Evolutionary conservation across 2,113 vertebrate genomes (phyloP), one percentile per base, ranked within the genome.

Genomic region (Oryzias melastigma): DNA sequence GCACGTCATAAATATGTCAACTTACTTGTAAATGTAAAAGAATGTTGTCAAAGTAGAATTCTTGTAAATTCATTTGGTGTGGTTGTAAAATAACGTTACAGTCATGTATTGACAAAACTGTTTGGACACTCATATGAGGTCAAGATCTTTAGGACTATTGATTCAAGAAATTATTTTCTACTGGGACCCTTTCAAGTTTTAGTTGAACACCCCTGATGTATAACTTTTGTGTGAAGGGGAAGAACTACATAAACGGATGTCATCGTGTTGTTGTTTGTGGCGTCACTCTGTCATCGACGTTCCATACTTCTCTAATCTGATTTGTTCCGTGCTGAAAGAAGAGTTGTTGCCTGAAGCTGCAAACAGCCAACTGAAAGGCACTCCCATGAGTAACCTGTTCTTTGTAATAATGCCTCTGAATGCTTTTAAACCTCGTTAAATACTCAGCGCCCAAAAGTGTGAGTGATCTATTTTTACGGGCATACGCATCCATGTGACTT

Each of bases 401-500:
- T 22, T 25, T 40, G 4, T 52, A 35, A 59, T 44, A 18, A 20
- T 25, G 20, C n/a, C 40, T 48, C 52, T 17, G 47, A 43, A 52
- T 44, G 8, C 20, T 53, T 57, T 68, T 19, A 47, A 52, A 57
- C 40, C 48, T 61, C 53, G 50, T 52, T 25, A 41, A 64, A 62
- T n/a, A 35, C 40, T 52, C n/a, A 60, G 29, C 18, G 20, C 59
- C 60, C 52, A 57, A 48, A 52, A 67, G 53, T 52, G 14, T 47
- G 18, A 57, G 35, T 12, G 25, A 73, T 72, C 55, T 57, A 51
- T 52, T 81, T 74, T 63, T 71, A 71, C 22, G 61, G 12, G 1
- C 52, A 55, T 17, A 42, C 29, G 54, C 15, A 44, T 60, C 43
- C 4, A 1, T 48, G 25, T 76, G 82, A 88, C 48, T 62, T 79